Base-by-base conservation (phyloP, 2,797 vertebrate genomes). In the Crocodylus rhombifer region DNA sequence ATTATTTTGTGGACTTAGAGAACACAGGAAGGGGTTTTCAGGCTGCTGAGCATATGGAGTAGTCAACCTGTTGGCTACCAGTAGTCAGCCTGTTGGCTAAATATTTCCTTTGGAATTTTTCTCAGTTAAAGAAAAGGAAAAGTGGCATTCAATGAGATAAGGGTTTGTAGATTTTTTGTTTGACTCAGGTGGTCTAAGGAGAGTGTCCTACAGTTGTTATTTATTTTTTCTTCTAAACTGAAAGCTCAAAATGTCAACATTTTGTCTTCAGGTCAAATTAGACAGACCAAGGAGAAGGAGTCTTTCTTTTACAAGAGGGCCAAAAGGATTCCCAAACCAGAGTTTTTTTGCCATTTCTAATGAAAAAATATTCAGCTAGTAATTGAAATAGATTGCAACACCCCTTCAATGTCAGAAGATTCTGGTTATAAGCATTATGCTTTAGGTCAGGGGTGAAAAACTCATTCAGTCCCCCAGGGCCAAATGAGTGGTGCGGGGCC, bases 331-430 rank as follows among this genome's bases (percentile, higher is more conserved):
- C 92, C 60, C 63, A 82, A 88, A 5, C 4, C 65, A 67, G 12
- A 84, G 30, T 8, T 15, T 83, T 89, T 81, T 71, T 26, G 11
- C 36, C 42, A 8, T 58, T 88, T 23, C 42, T 36, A 82, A 64
- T 71, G 71, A 89, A 77, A 63, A 90, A 77, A 11, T 55, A 91
- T 82, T 89, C 93, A 82, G 82, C 80, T 95, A 28, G 21, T 74
- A 57, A 88, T 87, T 28, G 71, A 76, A 61, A n/a, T 88, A 61
- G 2, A n/a, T 7, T 75, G 18, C 0, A 3, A 93, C 75, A 61
- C 25, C 4, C 57, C 83, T 88, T 90, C 67, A 73, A 2, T 10
- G 67, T 82, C n/a, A 63, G 57, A 21, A 88, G 42, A 75, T 42
- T 67, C 82, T 28, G 65, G 65, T 85, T 83, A 74, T 14, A 94